phyloP scores from a whole-genome alignment of 2,113 vertebrate genomes.

The Cyrtonyx montezumae region DNA sequence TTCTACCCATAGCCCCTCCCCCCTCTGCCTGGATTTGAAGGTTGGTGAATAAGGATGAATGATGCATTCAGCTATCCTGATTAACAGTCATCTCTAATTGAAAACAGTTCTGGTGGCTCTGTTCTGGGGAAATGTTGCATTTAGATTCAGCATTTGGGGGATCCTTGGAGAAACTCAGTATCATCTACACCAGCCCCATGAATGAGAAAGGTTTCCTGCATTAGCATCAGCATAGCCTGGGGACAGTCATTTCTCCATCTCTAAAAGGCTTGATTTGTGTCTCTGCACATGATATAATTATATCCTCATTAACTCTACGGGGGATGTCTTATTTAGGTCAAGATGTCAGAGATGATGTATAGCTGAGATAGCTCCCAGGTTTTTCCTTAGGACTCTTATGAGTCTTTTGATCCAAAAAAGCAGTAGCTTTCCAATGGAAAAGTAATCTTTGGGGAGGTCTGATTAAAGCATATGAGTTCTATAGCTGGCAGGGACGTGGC shows the following conservation, averaged over 20 bases:
- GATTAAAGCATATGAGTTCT: background rate
- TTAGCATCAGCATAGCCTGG: background rate
- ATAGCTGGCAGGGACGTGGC: background rate
- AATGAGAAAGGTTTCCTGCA: background rate
- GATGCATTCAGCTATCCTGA: background rate
- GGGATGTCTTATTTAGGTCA: conserved; percentile 20
- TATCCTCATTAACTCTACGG: background rate
- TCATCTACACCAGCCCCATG: background rate
- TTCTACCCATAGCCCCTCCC: background rate
- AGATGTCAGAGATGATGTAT: conserved; percentile 1
- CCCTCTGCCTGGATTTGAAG: background rate
- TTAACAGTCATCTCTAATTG: background rate
- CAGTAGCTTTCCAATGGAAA: background rate
- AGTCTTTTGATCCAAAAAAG: conserved; percentile 20
- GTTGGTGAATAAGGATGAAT: background rate
- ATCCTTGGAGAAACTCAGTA: rapidly evolving
- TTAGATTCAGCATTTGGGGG: rapidly evolving
- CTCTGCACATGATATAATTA: background rate
- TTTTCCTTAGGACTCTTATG: background rate
- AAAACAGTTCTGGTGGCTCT: background rate
- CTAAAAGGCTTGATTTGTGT: background rate
- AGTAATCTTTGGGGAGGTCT: conserved; percentile 15
- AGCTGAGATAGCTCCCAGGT: background rate
- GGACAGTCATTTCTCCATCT: background rate
- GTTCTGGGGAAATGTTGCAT: background rate